Evolutionary conservation across 2,113 vertebrate species (phyloP), one percentile per base, ranked within the genome.

Genomic region (Xiphophorus couchianus): DNA sequence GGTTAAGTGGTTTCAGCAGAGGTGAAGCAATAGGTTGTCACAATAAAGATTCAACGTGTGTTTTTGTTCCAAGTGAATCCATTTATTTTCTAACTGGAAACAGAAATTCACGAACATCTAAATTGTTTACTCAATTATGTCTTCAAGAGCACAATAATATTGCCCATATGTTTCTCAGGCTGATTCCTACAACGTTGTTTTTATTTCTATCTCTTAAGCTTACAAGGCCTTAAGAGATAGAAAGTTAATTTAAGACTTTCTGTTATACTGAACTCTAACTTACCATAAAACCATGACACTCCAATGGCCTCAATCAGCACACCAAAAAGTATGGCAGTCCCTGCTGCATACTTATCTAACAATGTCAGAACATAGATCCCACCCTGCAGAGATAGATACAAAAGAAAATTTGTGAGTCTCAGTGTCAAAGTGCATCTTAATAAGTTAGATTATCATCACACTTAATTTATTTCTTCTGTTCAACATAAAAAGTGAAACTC

Each of bases 211-310:
- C 27, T 27, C 10, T 17, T 25, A 58, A 22, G 8, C 17, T 58
- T 25, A 58, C 22, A n/a, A n/a, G 22, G 25, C 9, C 51, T 28
- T 28, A 28, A 58, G 10, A 22, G 17, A 58, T 28, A 58, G 1
- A 58, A n/a, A n/a, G 2, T 58, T n/a, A 25, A 58, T n/a, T 58
- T 6, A 58, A 25, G 25, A 58, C 3, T 19, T 54, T 54, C 17
- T 25, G 37, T 29, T 14, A 64, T 3, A 22, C 14, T 44, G 29
- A 73, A 61, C 35, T n/a, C 25, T 58, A 31, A 51, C 96, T 73
- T 91, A 99, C 98, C 98, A 44, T 99, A 99, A 91, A 99, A 99
- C 98, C 98, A 99, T 25, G 98, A 97, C 51, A 99, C 97, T 28
- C 98, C 98, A 1, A 99, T 97, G 77, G 97, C 96, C 80, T 99